Conservation (phyloP, 2,888 invertebrate species). For the Trilocha varians region DNA sequence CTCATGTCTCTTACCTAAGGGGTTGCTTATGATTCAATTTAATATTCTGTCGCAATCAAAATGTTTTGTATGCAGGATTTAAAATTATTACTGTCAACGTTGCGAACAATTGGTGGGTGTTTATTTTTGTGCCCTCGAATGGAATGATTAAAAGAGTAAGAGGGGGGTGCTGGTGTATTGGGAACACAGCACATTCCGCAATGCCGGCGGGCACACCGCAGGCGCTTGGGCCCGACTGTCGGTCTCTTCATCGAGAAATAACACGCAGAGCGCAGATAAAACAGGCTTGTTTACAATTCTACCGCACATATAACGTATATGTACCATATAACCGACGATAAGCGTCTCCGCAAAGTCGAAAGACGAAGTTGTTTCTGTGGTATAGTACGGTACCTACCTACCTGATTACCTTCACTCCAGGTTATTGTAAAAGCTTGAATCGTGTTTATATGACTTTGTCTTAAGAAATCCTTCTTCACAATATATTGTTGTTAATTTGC, state of each 20-base stretch:
- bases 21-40: too few relatives aligned
- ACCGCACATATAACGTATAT: constrained; percentile 11
- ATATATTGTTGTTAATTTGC: neutral
- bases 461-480: neutral
- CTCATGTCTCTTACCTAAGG: too few relatives aligned
- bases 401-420: too few relatives aligned
- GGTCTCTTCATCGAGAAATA: constrained; percentile 27
- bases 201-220: constrained; percentile 21
- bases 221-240: constrained; percentile 12
- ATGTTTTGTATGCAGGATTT: neutral
- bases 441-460: too few relatives aligned
- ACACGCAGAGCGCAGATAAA: constrained; percentile 35
- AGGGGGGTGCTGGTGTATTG: constrained; percentile 15
- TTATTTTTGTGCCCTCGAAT: constrained; percentile 34
- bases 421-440: too few relatives aligned
- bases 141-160: constrained; percentile 41
- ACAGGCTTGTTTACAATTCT: constrained; percentile 31
- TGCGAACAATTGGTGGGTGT: constrained; percentile 8
- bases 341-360: too few relatives aligned
- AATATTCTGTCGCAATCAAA: too few relatives aligned
- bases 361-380: too few relatives aligned
- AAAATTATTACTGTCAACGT: neutral
- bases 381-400: too few relatives aligned
- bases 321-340: constrained; percentile 8
- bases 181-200: constrained; percentile 19